Evolutionary conservation across 2,113 vertebrate genomes (phyloP).

Genomic region (Stegastes partitus): DNA sequence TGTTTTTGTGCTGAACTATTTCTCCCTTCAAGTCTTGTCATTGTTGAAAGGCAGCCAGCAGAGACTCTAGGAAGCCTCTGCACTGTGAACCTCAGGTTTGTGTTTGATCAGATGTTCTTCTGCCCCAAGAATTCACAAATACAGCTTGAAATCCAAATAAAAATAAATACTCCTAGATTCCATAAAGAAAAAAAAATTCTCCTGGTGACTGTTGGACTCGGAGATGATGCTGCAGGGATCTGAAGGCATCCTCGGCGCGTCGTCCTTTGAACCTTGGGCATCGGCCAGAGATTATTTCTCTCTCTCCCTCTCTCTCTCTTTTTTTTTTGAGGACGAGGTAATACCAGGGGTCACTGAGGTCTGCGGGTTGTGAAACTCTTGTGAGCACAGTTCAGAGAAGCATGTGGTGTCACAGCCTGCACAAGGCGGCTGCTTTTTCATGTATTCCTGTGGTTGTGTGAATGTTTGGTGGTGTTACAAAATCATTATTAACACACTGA

Average conservation of each 20-base stretch:
- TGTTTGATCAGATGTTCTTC: constrained; percentile 14
- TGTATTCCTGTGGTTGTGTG: background rate
- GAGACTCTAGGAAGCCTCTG: background rate
- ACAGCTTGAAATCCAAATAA: no score
- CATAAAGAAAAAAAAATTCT: background rate
- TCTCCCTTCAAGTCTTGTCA: background rate
- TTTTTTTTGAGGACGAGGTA: constrained; percentile 20
- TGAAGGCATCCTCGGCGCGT: constrained; percentile 7
- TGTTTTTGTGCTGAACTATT: no score
- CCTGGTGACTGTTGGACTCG: background rate
- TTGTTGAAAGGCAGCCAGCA: background rate
- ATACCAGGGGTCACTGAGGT: constrained; percentile 48
- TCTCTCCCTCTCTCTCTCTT: background rate
- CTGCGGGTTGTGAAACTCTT: constrained; percentile 67
- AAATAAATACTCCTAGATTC: background rate
- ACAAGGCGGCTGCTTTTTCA: constrained; percentile 16
- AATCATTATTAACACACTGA: background rate
- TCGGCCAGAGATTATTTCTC: constrained; percentile 13
- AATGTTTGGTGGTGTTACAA: background rate
- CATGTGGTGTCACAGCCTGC: constrained; percentile 51
- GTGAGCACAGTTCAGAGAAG: constrained; percentile 65
- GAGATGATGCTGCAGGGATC: constrained; percentile 9
- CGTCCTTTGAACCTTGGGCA: constrained; percentile 38
- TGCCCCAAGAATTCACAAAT: background rate
- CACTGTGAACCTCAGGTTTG: background rate